Percentiles rank a stretch among this genome's conserved stretches.
These are phyloP conservation scores for Denticeps clupeoides DNA, from an alignment of 2,797 vertebrate genomes.

Conservation along the genomic window DNA sequence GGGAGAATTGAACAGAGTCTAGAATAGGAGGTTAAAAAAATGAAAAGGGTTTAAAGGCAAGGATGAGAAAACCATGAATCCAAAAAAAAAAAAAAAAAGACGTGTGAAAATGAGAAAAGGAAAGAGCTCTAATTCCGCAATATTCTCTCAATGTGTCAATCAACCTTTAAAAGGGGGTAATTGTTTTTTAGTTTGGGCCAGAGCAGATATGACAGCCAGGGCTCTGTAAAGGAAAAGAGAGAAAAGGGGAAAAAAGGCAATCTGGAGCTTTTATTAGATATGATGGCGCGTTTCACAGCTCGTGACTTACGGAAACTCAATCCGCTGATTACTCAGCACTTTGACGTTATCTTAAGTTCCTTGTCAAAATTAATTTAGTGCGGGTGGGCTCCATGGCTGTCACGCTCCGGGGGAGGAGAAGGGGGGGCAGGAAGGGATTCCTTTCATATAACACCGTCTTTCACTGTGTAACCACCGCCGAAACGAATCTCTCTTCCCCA, in stretches of 20 bases:
- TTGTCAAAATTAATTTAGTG: constrained; percentile 69
- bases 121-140: constrained; percentile 20
- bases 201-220: constrained; percentile 22
- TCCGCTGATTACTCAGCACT: constrained; percentile 68
- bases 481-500: constrained; percentile 60
- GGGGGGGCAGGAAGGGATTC: constrained; percentile 48
- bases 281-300: constrained; percentile 65
- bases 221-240: constrained; percentile 2
- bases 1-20: constrained; percentile 1
- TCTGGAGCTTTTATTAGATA: constrained; percentile 66
- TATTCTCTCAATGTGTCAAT: constrained; percentile 23
- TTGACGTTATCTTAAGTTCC: constrained; percentile 66
- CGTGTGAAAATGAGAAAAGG: constrained; percentile 13
- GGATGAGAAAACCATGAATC: constrained; percentile 16
- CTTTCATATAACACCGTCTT: constrained; percentile 61
- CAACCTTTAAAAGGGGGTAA: constrained; percentile 20
- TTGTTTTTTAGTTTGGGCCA: constrained; percentile 20
- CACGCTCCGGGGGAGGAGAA: constrained; percentile 37
- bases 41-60: no score
- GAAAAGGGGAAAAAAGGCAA: constrained; percentile 19
- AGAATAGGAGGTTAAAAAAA: constrained; percentile 4
- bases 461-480: constrained; percentile 56
- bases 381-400: constrained; percentile 52
- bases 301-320: constrained; percentile 64
- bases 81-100: constrained; percentile 21